Base-by-base conservation (phyloP, 2,888 invertebrate species). In the Acleris literana region DNA sequence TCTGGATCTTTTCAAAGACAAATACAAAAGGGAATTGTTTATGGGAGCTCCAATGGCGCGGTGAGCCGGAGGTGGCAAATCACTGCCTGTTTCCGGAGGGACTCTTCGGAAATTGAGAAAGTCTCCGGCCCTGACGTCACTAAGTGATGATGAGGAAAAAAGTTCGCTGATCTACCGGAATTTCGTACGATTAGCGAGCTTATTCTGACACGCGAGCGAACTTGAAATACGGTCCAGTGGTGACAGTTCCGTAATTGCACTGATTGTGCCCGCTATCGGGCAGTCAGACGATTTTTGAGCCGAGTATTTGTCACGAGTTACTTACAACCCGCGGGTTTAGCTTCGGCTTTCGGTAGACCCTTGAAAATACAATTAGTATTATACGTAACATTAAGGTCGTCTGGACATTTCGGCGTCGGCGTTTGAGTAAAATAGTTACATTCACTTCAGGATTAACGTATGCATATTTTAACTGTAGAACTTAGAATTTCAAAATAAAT, bases 11-110 rank as follows among this genome's bases (percentile, higher is more conserved):
- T 68, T 70, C 53, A 67, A 69, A 69, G 68, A 60, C 70, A 75
- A 75, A 72, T 74, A 73, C 72, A 72, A 70, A 73, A 71, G 70
- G 69, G 73, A 74, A 77, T 76, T 75, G 77, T 77, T 82, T 78
- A 76, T 74, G 72, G 75, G 70, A 71, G 72, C 69, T 39, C 76
- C 74, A 73, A 76, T 72, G 76, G 74, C 70, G 77, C 77, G 76
- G 72, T 76, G 77, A 78, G 77, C 80, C 84, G 83, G 83, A 84
- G 81, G 84, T 83, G 83, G 82, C 83, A 84, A 87, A 86, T 87
- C 86, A 81, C 79, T 77, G 79, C 74, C 76, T 78, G 83, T 83
- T 82, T 86, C 85, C 86, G 83, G 75, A 76, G 78, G 77, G 77
- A 78, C 78, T 74, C 75, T 71, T 74, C 83, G 86, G 86, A 86